Evolutionary conservation across 2,888 invertebrate genomes (phyloP).

Genomic region (Xylota segnis): DNA sequence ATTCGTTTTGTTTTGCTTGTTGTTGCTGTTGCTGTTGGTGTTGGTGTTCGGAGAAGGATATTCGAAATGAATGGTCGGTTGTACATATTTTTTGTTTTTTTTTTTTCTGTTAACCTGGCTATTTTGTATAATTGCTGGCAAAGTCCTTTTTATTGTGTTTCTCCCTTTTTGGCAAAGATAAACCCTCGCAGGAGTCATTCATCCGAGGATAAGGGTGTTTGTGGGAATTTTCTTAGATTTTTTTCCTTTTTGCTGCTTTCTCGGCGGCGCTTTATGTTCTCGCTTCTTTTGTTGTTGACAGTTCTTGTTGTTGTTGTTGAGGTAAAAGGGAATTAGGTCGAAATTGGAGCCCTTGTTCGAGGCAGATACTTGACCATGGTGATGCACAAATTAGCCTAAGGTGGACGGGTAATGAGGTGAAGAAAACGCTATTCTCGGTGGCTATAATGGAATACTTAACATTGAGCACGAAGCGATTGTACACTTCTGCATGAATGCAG

Average conservation of each 20-base stretch:
- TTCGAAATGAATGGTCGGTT: constrained; percentile 33
- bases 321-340: constrained; percentile 27
- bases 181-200: constrained; percentile 33
- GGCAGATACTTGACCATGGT: constrained; percentile 64
- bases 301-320: not conserved
- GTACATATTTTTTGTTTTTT: constrained; percentile 26
- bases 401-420: constrained; percentile 69
- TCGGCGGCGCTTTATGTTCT: not conserved
- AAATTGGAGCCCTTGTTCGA: constrained; percentile 45
- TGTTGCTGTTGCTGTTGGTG: not conserved
- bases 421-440: constrained; percentile 51
- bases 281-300: constrained; percentile 17
- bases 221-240: too few relatives aligned
- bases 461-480: constrained; percentile 55
- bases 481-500: constrained; percentile 55
- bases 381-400: constrained; percentile 67
- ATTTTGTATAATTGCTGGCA: constrained; percentile 59
- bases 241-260: constrained; percentile 4
- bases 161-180: constrained; percentile 15
- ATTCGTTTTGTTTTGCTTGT: constrained; percentile 25
- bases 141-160: constrained; percentile 20
- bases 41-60: constrained; percentile 36
- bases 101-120: constrained; percentile 42
- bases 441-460: constrained; percentile 56
- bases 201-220: constrained; percentile 44